Percentiles rank a stretch among this genome's conserved stretches.
phyloP scores from a whole-genome alignment of 92 coral and sea anemone species.

The Plumapathes pennacea region DNA sequence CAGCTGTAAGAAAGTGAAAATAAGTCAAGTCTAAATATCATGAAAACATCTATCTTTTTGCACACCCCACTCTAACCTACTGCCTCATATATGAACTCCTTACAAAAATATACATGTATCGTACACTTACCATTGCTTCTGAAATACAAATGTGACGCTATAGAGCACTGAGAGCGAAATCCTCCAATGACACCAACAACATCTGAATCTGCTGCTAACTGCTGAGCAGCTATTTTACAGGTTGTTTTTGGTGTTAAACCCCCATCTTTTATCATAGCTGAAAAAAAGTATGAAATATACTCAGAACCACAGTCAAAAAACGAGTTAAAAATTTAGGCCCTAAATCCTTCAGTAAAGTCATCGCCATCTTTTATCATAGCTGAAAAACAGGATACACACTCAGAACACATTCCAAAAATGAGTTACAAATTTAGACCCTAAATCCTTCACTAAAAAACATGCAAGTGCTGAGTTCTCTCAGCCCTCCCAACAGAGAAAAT shows the following conservation, averaged over 20 bases:
- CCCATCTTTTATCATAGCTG: slow-evolving; percentile 93
- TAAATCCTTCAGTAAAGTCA: no score
- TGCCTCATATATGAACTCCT: no score
- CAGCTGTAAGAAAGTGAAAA: slow-evolving; percentile 48
- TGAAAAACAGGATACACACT: no score
- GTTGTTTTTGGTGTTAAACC: slow-evolving; percentile 75
- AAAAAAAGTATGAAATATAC: slow-evolving; percentile 10
- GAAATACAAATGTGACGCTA: slow-evolving; percentile 88
- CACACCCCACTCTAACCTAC: no score
- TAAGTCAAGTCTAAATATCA: not conserved
- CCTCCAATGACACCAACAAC: slow-evolving; percentile 98
- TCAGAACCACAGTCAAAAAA: not conserved
- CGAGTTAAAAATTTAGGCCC: not conserved
- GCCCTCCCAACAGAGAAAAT: no score
- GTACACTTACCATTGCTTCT: slow-evolving; percentile 83
- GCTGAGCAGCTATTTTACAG: slow-evolving; percentile 89
- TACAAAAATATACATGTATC: no score
- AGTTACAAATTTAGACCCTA: no score
- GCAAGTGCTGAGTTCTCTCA: no score
- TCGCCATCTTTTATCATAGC: no score
- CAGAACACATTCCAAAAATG: no score
- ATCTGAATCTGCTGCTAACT: slow-evolving; percentile 85
- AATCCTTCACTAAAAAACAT: no score
- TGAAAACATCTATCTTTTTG: no score
- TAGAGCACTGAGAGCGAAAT: slow-evolving; percentile 89